Evolutionary conservation across 2,888 invertebrate genomes (phyloP).

Genomic region (Drosophila kanekoi): DNA sequence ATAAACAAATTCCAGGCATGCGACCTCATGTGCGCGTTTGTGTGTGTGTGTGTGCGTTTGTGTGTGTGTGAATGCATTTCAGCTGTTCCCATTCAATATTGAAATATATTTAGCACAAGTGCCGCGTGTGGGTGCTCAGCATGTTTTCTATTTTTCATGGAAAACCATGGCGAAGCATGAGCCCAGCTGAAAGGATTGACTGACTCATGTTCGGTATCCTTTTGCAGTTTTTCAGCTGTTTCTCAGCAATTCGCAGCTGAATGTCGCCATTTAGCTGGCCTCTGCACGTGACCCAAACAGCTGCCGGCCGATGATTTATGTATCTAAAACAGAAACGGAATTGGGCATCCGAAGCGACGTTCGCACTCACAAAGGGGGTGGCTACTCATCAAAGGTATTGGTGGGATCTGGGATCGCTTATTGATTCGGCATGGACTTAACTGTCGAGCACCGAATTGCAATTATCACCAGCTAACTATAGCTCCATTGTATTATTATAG

Average conservation of each 20-base stretch:
- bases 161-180: conserved; percentile 20
- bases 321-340: conserved; percentile 4
- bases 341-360: neutral
- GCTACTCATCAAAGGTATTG: neutral
- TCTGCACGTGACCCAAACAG: conserved; percentile 52
- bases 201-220: conserved; percentile 17
- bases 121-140: conserved; percentile 45
- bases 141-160: conserved; percentile 45
- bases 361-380: conserved; percentile 6
- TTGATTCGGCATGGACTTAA: conserved; percentile 23
- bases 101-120: conserved; percentile 66
- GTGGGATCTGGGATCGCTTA: conserved; percentile 1
- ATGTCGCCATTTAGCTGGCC: conserved; percentile 22
- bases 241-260: conserved; percentile 42
- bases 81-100: conserved; percentile 52
- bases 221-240: conserved; percentile 47
- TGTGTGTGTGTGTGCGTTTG: neutral
- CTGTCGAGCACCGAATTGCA: conserved; percentile 6
- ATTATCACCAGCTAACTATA: conserved; percentile 3
- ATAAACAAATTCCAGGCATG: conserved; percentile 48
- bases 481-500: no score
- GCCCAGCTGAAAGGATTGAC: conserved; percentile 46
- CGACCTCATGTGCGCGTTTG: conserved; percentile 5
- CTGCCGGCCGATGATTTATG: conserved; percentile 50
- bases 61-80: conserved; percentile 47